phyloP scores from a whole-genome alignment of 1,140 invertebrate species.

The Antheraea pernyi region DNA sequence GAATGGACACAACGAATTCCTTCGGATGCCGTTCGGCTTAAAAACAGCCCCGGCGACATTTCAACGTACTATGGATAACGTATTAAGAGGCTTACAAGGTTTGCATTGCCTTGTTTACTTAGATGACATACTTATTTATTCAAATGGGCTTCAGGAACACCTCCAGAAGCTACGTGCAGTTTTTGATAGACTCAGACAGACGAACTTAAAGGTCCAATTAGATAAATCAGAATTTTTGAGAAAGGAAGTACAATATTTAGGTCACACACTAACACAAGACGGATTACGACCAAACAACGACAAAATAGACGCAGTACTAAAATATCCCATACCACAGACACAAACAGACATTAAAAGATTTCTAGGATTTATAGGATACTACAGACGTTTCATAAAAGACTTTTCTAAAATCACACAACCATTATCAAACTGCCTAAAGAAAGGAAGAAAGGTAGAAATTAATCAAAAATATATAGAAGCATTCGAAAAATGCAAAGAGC shows the following conservation, averaged over 20 bases:
- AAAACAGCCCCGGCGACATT: constrained; percentile 20
- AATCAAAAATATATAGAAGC: constrained; percentile 24
- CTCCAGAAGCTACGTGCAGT: not conserved
- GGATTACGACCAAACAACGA: not conserved
- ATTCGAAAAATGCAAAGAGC: constrained; percentile 11
- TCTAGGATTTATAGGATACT: constrained; percentile 2
- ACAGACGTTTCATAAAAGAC: not conserved
- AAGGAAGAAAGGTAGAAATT: constrained; percentile 23
- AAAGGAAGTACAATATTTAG: constrained; percentile 1
- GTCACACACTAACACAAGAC: not conserved
- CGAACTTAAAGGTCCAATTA: not conserved
- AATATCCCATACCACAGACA: constrained; percentile 7
- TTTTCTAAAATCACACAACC: constrained; percentile 21
- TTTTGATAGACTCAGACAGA: not conserved
- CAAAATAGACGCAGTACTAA: constrained; percentile 1
- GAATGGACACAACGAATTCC: not conserved
- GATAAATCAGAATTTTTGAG: not conserved
- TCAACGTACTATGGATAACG: not conserved
- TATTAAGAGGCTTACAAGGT: not conserved
- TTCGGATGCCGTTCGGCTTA: not conserved
- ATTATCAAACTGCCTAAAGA: constrained; percentile 15
- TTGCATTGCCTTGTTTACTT: constrained; percentile 6
- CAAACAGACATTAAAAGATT: constrained; percentile 6
- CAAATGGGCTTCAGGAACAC: not conserved
- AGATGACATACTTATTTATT: not conserved